phyloP scores from a whole-genome alignment of 2,113 vertebrate species.

The Ciconia stormi region DNA sequence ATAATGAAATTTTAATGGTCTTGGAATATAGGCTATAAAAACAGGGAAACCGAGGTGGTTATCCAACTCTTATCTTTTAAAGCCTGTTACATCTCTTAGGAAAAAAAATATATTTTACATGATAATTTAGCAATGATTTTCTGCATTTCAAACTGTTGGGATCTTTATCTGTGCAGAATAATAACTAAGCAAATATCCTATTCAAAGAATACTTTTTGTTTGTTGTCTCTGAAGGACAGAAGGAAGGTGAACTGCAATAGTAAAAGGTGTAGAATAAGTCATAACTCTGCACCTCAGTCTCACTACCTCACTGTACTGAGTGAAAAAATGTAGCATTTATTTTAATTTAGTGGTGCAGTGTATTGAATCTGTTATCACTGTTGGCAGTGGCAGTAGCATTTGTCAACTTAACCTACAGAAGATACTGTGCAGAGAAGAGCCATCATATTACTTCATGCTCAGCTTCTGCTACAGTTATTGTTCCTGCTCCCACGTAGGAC shows the following conservation, averaged over 20 bases:
- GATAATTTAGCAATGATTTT: not conserved
- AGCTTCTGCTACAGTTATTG: not conserved
- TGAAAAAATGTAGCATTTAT: slow-evolving; percentile 16
- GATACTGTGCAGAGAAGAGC: not conserved
- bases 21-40: not conserved
- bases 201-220: not conserved
- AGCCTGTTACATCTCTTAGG: not conserved
- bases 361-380: slow-evolving; percentile 9
- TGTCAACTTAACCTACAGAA: slow-evolving; percentile 8
- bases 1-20: not conserved
- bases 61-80: not conserved
- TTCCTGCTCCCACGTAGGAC: not conserved
- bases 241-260: not conserved
- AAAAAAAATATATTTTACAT: not conserved
- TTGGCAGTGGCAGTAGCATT: slow-evolving; percentile 14
- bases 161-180: not conserved
- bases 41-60: not conserved
- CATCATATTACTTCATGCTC: not conserved
- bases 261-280: not conserved
- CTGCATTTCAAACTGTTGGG: not conserved
- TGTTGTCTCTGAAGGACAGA: not conserved
- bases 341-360: slow-evolving; percentile 11
- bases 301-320: not conserved
- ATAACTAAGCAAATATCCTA: not conserved
- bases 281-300: not conserved